A percentile compares a stretch with the other conserved stretches of the same genome.
These are phyloP conservation scores for Dascillus cervinus DNA, from an alignment of 2,888 invertebrate species.

Conservation along the genomic window DNA sequence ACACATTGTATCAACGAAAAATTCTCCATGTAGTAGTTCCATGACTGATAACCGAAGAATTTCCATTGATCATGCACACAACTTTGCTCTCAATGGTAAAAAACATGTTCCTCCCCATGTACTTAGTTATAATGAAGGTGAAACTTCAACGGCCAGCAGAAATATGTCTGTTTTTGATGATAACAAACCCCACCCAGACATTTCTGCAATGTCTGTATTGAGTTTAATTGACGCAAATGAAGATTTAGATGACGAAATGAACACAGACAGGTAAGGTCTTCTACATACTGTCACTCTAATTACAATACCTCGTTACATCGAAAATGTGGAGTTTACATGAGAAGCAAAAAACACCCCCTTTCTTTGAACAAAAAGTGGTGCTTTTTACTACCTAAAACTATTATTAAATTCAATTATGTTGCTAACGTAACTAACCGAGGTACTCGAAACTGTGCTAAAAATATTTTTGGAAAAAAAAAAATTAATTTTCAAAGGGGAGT, in stretches of 20 bases:
- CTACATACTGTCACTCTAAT: too few relatives aligned
- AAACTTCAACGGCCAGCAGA: background rate
- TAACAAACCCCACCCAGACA: constrained; percentile 25
- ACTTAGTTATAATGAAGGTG: constrained; percentile 8
- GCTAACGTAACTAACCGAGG: too few relatives aligned
- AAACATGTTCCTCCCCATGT: constrained; percentile 8
- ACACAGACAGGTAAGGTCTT: constrained; percentile 53
- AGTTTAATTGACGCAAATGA: constrained; percentile 51
- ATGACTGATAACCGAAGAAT: constrained; percentile 1
- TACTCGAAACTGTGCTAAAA: too few relatives aligned
- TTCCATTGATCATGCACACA: constrained; percentile 9
- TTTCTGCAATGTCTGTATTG: constrained; percentile 51
- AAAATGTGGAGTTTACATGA: too few relatives aligned
- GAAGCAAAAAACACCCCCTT: too few relatives aligned
- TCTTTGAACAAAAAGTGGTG: too few relatives aligned
- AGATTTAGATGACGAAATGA: constrained; percentile 52
- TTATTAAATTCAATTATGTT: too few relatives aligned
- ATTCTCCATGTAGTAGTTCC: background rate
- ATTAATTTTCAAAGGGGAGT: too few relatives aligned
- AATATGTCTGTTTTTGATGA: constrained; percentile 1
- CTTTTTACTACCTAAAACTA: too few relatives aligned
- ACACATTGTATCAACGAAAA: constrained; percentile 2
- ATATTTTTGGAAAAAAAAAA: too few relatives aligned
- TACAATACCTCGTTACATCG: too few relatives aligned
- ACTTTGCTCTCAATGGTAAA: constrained; percentile 4